A percentile compares a stretch with the other conserved stretches of the same genome.
Evolutionary conservation across 37 sponge, comb jelly and placozoan genomes (phyloP).

Genomic region (Hormiphora californensis): DNA sequence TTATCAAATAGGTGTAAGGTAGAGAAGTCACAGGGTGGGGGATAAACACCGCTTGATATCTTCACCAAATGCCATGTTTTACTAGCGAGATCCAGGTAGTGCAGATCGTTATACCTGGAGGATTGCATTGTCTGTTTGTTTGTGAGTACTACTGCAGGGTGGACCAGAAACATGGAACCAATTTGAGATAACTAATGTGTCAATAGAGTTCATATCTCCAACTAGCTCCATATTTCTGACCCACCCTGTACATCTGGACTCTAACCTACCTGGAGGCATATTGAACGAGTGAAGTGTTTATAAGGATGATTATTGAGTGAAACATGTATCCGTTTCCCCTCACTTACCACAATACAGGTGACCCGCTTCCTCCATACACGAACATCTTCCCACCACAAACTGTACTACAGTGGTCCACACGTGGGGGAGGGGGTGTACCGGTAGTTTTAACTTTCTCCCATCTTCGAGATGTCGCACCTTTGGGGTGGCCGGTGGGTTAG

Average conservation of each 20-base stretch:
- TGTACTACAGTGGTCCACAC: conserved; percentile 36
- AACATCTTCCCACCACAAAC: not conserved
- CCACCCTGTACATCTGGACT: too few species aligned
- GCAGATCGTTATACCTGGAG: conserved; percentile 20
- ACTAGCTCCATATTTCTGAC: too few species aligned
- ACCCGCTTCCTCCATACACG: conserved; percentile 42
- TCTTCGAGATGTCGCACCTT: not conserved
- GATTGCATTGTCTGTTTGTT: too few species aligned
- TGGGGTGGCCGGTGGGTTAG: too few species aligned
- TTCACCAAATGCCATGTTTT: not conserved
- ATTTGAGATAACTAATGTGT: too few species aligned
- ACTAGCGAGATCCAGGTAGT: not conserved
- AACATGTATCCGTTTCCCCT: too few species aligned
- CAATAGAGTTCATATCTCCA: too few species aligned
- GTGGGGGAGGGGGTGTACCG: not conserved
- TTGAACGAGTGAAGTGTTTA: too few species aligned
- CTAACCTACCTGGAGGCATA: too few species aligned
- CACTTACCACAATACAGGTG: conserved; percentile 13
- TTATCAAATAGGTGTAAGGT: not conserved
- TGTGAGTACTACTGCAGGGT: too few species aligned
- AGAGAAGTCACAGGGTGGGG: conserved; percentile 22
- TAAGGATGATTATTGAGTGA: too few species aligned
- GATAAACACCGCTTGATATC: conserved; percentile 17
- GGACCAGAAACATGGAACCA: too few species aligned
- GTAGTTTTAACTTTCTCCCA: not conserved